These are phyloP conservation scores for Battus philenor DNA, from an alignment of 1,140 invertebrate species.

Conservation along the genomic window DNA sequence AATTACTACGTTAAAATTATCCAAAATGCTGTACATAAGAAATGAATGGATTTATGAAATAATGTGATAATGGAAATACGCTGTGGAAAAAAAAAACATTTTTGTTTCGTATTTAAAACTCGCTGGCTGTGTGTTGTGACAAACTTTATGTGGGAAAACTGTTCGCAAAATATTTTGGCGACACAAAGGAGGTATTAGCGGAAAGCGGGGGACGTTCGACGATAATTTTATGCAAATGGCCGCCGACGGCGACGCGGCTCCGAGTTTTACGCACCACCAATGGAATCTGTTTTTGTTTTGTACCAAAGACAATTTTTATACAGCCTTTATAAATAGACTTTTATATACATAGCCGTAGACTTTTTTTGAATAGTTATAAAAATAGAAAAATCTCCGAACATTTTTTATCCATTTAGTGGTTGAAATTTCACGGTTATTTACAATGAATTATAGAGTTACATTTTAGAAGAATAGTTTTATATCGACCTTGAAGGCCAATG, in stretches of 20 bases:
- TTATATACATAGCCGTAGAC: too few relatives aligned
- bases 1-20: too few relatives aligned
- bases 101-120: constrained; percentile 37
- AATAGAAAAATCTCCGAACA: too few relatives aligned
- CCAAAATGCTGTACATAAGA: too few relatives aligned
- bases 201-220: constrained; percentile 22
- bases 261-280: constrained; percentile 36
- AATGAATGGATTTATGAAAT: too few relatives aligned
- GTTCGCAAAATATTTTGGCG: constrained; percentile 71
- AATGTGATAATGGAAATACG: too few relatives aligned
- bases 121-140: constrained; percentile 53
- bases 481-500: not conserved
- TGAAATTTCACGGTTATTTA: too few relatives aligned
- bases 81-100: constrained; percentile 19
- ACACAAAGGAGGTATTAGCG: constrained; percentile 70
- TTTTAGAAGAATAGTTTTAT: too few relatives aligned
- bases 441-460: too few relatives aligned
- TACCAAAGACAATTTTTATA: constrained; percentile 28
- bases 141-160: constrained; percentile 70
- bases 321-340: constrained; percentile 17
- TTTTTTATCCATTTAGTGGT: too few relatives aligned
- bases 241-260: constrained; percentile 37
- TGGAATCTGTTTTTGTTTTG: constrained; percentile 61
- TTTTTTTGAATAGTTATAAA: too few relatives aligned
- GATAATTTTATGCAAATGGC: constrained; percentile 65